Conservation (phyloP, 2,888 invertebrate species). For the Eupsilia transversa region DNA sequence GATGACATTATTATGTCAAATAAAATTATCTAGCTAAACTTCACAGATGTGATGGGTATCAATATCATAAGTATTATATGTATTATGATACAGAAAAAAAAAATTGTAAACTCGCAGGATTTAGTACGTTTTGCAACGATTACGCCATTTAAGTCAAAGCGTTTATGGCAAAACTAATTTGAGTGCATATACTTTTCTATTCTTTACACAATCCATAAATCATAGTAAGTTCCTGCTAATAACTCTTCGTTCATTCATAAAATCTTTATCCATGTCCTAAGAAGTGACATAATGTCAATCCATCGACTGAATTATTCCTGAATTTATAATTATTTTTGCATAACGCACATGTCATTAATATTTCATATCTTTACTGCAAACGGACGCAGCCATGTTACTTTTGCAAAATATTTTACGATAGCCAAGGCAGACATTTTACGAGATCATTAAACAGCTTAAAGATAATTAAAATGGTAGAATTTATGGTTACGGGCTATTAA, state of each 20-base stretch:
- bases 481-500: slow-evolving; percentile 50
- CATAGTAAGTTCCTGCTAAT: not conserved
- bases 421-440: slow-evolving; percentile 52
- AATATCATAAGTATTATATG: not conserved
- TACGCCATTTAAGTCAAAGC: not conserved
- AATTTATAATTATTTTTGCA: slow-evolving; percentile 30
- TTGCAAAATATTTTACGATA: slow-evolving; percentile 58
- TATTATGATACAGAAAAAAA: not conserved
- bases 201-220: not conserved
- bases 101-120: not conserved
- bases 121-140: not conserved
- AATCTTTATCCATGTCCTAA: not conserved
- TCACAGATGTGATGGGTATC: not conserved
- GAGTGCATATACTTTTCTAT: no score
- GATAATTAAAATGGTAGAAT: slow-evolving; percentile 57
- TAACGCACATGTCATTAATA: slow-evolving; percentile 27
- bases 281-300: slow-evolving; percentile 10
- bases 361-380: slow-evolving; percentile 30
- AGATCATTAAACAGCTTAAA: slow-evolving; percentile 57
- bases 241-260: slow-evolving; percentile 9
- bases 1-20: not conserved
- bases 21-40: not conserved
- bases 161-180: not conserved
- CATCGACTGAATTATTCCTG: slow-evolving; percentile 25
- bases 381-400: slow-evolving; percentile 38